Percentiles rank a stretch among this genome's conserved stretches.
Evolutionary conservation across 2,113 vertebrate species (phyloP).

Genomic region (Nicator chloris): DNA sequence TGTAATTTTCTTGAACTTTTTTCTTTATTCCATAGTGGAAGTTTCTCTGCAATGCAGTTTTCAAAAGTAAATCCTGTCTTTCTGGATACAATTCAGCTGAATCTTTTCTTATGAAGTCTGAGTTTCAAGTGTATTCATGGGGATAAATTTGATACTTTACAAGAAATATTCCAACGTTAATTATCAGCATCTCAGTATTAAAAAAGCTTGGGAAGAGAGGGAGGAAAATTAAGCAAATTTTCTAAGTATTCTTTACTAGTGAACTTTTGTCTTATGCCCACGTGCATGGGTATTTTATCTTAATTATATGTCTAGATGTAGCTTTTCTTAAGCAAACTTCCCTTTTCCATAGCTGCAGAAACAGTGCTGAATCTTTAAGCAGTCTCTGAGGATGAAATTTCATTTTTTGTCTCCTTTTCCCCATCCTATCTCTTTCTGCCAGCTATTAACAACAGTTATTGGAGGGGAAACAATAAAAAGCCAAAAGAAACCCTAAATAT

Average conservation of each 20-base stretch:
- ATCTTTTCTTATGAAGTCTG: not conserved
- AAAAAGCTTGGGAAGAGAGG: rapidly evolving
- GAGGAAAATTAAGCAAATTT: not conserved
- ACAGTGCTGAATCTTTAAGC: not conserved
- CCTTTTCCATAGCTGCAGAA: not conserved
- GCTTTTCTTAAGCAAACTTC: not conserved
- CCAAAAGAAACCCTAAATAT: rapidly evolving
- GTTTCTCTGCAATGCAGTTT: not conserved
- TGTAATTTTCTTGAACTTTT: not conserved
- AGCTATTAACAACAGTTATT: not conserved
- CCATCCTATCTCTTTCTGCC: not conserved
- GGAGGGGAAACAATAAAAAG: not conserved
- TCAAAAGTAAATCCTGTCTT: not conserved
- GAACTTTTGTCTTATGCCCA: not conserved
- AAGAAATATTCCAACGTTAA: not conserved
- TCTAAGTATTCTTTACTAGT: not conserved
- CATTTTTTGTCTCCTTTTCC: not conserved
- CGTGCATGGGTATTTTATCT: not conserved
- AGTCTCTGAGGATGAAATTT: not conserved
- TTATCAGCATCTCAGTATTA: not conserved
- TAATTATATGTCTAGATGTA: not conserved
- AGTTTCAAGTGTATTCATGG: not conserved
- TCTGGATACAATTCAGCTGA: not conserved
- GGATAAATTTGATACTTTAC: not conserved
- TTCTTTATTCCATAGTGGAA: not conserved